Conservation (phyloP, 2,888 invertebrate species). For the Bhutanitis thaidina region DNA sequence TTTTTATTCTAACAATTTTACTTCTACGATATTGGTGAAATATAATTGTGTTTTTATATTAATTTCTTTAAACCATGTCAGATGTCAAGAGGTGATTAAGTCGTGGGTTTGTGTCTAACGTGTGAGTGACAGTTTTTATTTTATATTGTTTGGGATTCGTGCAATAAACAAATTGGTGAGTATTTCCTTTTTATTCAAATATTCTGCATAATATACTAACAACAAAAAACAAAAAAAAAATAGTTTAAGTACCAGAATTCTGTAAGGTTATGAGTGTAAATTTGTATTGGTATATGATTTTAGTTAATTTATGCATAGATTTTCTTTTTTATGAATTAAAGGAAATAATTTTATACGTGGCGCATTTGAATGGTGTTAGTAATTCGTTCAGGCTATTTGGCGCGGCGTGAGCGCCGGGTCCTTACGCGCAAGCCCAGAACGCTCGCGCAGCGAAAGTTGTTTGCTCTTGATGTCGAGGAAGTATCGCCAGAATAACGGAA, state of each 20-base stretch:
- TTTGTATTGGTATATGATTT: too few species aligned
- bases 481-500: slow-evolving; percentile 43
- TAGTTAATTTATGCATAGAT: too few species aligned
- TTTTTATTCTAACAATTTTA: slow-evolving; percentile 69
- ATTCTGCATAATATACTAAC: neutral
- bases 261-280: neutral
- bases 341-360: slow-evolving; percentile 25
- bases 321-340: slow-evolving; percentile 23
- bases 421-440: slow-evolving; percentile 30
- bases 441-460: slow-evolving; percentile 64
- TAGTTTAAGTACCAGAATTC: slow-evolving; percentile 8
- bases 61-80: slow-evolving; percentile 62
- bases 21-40: slow-evolving; percentile 53
- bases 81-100: slow-evolving; percentile 77
- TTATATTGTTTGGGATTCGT: slow-evolving; percentile 75
- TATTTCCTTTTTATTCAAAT: slow-evolving; percentile 40
- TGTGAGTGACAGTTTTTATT: slow-evolving; percentile 74
- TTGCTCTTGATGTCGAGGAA: slow-evolving; percentile 69
- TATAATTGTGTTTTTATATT: slow-evolving; percentile 51
- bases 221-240: neutral
- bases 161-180: slow-evolving; percentile 74
- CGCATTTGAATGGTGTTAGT: slow-evolving; percentile 25
- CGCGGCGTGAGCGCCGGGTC: slow-evolving; percentile 35
- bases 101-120: slow-evolving; percentile 69
- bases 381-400: slow-evolving; percentile 25